phyloP scores from a whole-genome alignment of 1,140 invertebrate genomes.

The Drosophila rhopaloa region DNA sequence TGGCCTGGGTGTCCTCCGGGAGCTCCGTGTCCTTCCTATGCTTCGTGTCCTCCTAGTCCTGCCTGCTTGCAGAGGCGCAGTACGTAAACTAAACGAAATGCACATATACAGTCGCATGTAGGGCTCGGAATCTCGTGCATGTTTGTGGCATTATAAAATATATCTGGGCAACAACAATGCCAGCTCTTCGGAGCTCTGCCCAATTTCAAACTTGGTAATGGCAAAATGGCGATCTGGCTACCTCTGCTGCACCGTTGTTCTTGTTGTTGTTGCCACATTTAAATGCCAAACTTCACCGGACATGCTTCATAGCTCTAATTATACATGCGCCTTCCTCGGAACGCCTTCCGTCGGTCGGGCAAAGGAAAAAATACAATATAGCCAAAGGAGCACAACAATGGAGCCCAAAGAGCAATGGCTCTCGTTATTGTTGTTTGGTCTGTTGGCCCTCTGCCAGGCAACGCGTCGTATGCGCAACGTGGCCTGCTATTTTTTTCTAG shows the following conservation, averaged over 20 bases:
- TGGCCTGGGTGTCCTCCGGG: slow-evolving; percentile 7
- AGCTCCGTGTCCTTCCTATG: background rate
- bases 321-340: slow-evolving; percentile 79
- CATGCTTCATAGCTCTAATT: slow-evolving; percentile 83
- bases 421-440: slow-evolving; percentile 37
- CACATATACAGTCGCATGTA: slow-evolving; percentile 56
- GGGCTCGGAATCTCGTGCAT: slow-evolving; percentile 51
- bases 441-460: slow-evolving; percentile 56
- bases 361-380: slow-evolving; percentile 37
- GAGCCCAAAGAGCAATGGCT: slow-evolving; percentile 21
- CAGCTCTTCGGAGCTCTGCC: slow-evolving; percentile 7
- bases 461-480: slow-evolving; percentile 63
- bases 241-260: slow-evolving; percentile 24
- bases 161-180: slow-evolving; percentile 54
- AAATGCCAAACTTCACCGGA: slow-evolving; percentile 83
- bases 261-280: slow-evolving; percentile 63
- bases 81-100: slow-evolving; percentile 57
- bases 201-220: slow-evolving; percentile 50
- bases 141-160: slow-evolving; percentile 77
- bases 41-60: slow-evolving; percentile 28
- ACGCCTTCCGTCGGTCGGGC: slow-evolving; percentile 62
- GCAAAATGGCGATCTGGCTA: slow-evolving; percentile 49
- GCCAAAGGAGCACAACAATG: slow-evolving; percentile 42
- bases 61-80: slow-evolving; percentile 52
- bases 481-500: slow-evolving; percentile 49